Evolutionary conservation across 1,140 invertebrate species (phyloP), one percentile per base, ranked within the genome.

Genomic region (Brachionus calyciflorus): DNA sequence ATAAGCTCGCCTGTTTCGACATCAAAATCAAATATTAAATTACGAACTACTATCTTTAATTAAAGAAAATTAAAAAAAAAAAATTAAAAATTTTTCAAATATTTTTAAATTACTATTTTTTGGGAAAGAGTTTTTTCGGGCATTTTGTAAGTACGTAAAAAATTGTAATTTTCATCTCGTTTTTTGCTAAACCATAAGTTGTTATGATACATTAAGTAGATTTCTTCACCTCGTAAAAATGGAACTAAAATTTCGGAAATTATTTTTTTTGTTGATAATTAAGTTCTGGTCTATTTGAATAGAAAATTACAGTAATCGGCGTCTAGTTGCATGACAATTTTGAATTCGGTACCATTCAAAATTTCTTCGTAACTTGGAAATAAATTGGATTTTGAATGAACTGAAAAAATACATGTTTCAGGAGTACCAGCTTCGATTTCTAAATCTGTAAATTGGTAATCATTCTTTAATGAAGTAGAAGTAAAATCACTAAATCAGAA

Each of bases 271-370:
- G 12, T 19, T 17, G 9, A 5, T 17, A 21, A 28, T 46, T 70
- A 48, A 21, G 41, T 49, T 73, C 30, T 2, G 37, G 37, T 65
- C 17, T 7, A n/a, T n/a, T n/a, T n/a, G 17, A 51, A 5, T 26
- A 3, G 49, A 51, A 19, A 44, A 19, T 65, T 65, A 44, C 60
- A 44, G 21, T 65, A 65, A 37, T 73, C 69, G 14, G 46, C 69
- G 40, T 73, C 69, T 4, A 73, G 44, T 21, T 73, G 21, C 28
- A 73, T 73, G 5, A 73, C 37, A 3, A 73, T 28, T 41, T 73
- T 73, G 33, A 73, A 37, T 14, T 73, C 69, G 26, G 69, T 73
- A 19, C 69, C 69, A n/a, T 73, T 73, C 33, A 73, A 53, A n/a
- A 73, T 73, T 55, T 73, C 69, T 21, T 51, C 4, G 40, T 73